Evolutionary conservation across 2,797 vertebrate genomes (phyloP).

Genomic region (Vipera ursinii): DNA sequence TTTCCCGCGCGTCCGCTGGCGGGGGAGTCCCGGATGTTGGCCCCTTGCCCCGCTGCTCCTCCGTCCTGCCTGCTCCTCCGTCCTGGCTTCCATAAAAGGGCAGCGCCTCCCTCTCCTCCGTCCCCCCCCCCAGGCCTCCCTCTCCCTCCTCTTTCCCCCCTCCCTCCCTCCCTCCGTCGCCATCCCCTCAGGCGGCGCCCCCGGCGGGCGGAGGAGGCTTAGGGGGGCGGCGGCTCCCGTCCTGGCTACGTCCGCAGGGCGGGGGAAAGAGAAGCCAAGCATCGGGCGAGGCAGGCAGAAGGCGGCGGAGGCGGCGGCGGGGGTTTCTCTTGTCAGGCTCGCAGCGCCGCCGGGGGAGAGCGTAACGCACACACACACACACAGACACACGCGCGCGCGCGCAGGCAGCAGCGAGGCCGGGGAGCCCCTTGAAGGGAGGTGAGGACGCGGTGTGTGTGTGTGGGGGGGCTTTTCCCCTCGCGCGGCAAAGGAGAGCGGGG

Average conservation of each 20-base stretch:
- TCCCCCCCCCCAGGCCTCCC: slow-evolving; percentile 41
- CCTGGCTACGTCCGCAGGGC: background rate
- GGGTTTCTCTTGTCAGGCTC: background rate
- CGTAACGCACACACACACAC: background rate
- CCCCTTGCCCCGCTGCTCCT: slow-evolving; percentile 47
- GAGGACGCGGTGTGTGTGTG: no score
- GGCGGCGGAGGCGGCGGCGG: background rate
- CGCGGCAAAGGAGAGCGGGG: background rate
- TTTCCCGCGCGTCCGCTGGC: slow-evolving; percentile 28
- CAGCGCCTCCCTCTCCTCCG: slow-evolving; percentile 40
- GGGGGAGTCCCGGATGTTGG: slow-evolving; percentile 70
- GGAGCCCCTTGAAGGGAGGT: background rate
- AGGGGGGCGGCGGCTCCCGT: background rate
- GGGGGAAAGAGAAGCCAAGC: background rate
- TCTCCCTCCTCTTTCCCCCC: slow-evolving; percentile 46
- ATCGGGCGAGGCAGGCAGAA: background rate
- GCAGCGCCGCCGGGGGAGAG: background rate
- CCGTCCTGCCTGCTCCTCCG: slow-evolving; percentile 55
- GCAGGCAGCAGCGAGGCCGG: background rate
- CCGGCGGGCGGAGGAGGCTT: slow-evolving; percentile 39
- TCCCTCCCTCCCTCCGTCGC: background rate
- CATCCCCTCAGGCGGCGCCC: slow-evolving; percentile 10
- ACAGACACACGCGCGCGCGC: background rate
- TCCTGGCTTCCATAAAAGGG: slow-evolving; percentile 72
- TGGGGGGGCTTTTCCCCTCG: background rate